These are phyloP conservation scores for Chaetodon trifascialis DNA, from an alignment of 2,113 vertebrate species.

Conservation along the genomic window DNA sequence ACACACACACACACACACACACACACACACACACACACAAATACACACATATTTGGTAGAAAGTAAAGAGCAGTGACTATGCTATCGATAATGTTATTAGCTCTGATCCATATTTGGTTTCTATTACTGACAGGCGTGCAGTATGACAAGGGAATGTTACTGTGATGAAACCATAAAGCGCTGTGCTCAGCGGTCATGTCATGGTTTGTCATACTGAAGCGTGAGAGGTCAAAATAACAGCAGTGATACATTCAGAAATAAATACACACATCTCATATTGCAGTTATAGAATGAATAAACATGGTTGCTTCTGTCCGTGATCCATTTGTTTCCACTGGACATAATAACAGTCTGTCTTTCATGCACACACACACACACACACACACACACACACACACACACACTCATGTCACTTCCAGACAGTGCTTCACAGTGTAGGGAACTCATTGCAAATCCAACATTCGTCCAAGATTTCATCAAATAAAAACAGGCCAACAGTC, in stretches of 20 bases:
- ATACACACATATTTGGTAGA: constrained; percentile 67
- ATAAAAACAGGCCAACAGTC: constrained; percentile 53
- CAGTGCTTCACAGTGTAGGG: constrained; percentile 74
- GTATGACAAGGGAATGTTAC: constrained; percentile 19
- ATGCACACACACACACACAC: constrained; percentile 23
- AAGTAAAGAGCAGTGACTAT: constrained; percentile 65
- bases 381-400: constrained; percentile 37
- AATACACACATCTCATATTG: constrained; percentile 69
- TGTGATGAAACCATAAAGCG: constrained; percentile 27
- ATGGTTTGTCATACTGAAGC: constrained; percentile 1
- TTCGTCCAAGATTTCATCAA: constrained; percentile 36
- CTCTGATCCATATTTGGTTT: constrained; percentile 75
- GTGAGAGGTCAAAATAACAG: constrained; percentile 38
- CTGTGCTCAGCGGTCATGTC: neutral
- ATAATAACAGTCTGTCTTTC: constrained; percentile 54
- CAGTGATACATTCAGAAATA: constrained; percentile 57
- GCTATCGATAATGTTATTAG: constrained; percentile 52
- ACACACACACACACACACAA: constrained; percentile 36
- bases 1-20: constrained; percentile 29
- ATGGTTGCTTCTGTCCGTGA: constrained; percentile 28
- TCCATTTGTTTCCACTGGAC: constrained; percentile 20
- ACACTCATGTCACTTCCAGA: constrained; percentile 20
- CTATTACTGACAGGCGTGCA: constrained; percentile 49
- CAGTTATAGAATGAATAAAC: constrained; percentile 61
- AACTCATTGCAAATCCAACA: constrained; percentile 60